Percentiles rank a stretch among this genome's conserved stretches.
phyloP scores from a whole-genome alignment of 2,888 invertebrate genomes.

The Scaptomyza parva region DNA sequence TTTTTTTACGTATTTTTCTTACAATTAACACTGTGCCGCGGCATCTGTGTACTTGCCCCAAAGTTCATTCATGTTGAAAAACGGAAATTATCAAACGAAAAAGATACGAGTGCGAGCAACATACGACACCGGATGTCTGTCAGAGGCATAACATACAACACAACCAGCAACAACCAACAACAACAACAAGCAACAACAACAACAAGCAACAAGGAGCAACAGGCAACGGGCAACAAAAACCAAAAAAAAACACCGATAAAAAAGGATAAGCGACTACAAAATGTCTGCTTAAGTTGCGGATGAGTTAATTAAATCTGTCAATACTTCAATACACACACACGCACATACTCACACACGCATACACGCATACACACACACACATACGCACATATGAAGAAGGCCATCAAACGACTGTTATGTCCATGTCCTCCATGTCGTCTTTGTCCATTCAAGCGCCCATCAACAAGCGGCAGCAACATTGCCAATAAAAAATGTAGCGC shows the following conservation, averaged over 20 bases:
- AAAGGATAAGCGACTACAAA: slow-evolving; percentile 69
- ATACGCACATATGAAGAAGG: slow-evolving; percentile 7
- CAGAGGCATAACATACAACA: neutral
- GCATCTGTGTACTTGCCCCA: slow-evolving; percentile 28
- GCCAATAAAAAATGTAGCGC: slow-evolving; percentile 73
- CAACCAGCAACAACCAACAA: slow-evolving; percentile 10
- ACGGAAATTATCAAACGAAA: slow-evolving; percentile 78
- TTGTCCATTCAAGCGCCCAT: slow-evolving; percentile 72
- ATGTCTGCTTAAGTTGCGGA: slow-evolving; percentile 78
- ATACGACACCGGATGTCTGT: slow-evolving; percentile 79
- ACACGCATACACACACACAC: slow-evolving; percentile 6
- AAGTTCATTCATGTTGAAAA: slow-evolving; percentile 68
- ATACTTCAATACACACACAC: slow-evolving; percentile 59
- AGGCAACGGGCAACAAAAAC: neutral
- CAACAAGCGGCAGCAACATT: slow-evolving; percentile 49
- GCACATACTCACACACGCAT: slow-evolving; percentile 7
- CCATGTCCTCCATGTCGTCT: slow-evolving; percentile 70
- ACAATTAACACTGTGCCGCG: slow-evolving; percentile 47
- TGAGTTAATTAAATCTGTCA: slow-evolving; percentile 83
- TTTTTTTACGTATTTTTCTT: neutral
- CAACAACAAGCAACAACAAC: slow-evolving; percentile 30
- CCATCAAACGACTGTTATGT: slow-evolving; percentile 66
- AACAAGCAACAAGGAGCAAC: neutral
- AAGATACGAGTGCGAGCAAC: slow-evolving; percentile 69
- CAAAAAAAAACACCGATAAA: slow-evolving; percentile 29